Conservation (phyloP, 2,888 invertebrate species). For the Allacma fusca region DNA sequence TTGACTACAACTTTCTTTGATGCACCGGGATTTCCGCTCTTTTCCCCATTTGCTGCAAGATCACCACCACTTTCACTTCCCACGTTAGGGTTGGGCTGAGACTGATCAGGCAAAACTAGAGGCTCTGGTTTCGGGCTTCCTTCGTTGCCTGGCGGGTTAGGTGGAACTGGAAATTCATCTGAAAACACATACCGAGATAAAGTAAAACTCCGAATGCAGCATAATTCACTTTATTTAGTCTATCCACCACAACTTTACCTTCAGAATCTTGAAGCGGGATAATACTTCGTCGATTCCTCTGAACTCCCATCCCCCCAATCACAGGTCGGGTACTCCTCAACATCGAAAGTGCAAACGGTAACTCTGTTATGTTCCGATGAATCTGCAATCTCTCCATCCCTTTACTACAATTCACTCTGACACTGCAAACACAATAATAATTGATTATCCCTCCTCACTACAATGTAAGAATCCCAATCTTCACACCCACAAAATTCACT, state of each 20-base stretch:
- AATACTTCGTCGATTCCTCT: constrained; percentile 8
- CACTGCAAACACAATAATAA: constrained; percentile 65
- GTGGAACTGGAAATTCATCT: background rate
- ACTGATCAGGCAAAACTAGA: background rate
- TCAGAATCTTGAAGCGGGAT: background rate
- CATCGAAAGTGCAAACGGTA: constrained; percentile 63
- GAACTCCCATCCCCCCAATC: background rate
- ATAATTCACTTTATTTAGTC: too few relatives aligned
- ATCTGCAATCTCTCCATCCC: constrained; percentile 72
- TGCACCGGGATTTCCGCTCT: too few relatives aligned
- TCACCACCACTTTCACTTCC: background rate
- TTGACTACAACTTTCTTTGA: too few relatives aligned
- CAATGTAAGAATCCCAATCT: background rate
- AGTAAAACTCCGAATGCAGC: too few relatives aligned
- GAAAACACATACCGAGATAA: background rate
- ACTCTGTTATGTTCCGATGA: constrained; percentile 68
- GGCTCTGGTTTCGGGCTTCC: background rate
- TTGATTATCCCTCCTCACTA: background rate
- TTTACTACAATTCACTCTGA: constrained; percentile 74
- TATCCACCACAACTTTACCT: background rate
- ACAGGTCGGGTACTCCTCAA: background rate
- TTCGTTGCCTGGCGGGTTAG: background rate
- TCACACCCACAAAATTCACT: background rate
- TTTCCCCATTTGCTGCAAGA: too few relatives aligned
- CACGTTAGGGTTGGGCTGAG: background rate